A percentile compares a stretch with the other conserved stretches of the same genome.
phyloP scores from a whole-genome alignment of 2,888 invertebrate species.

The Helicoverpa assulta region DNA sequence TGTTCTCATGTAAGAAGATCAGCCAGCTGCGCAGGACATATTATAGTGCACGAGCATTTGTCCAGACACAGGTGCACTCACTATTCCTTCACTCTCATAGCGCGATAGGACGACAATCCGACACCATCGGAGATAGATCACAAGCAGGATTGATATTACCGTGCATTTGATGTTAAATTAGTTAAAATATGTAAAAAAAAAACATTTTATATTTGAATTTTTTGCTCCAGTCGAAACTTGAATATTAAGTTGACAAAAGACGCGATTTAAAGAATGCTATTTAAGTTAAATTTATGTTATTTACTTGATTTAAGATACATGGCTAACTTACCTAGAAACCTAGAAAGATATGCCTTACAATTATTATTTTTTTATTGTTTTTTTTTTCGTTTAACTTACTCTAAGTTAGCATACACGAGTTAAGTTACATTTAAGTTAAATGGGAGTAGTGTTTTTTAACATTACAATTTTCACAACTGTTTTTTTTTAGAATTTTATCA shows the following conservation, averaged over 20 bases:
- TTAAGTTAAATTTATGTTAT: slow-evolving; percentile 16
- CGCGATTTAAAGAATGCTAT: slow-evolving; percentile 10
- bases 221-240: no score
- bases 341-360: slow-evolving; percentile 52
- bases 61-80: no score
- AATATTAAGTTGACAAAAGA: not conserved
- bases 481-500: slow-evolving; percentile 23
- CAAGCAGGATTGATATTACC: no score
- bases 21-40: no score
- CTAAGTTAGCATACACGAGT: slow-evolving; percentile 49
- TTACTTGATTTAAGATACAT: slow-evolving; percentile 27
- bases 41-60: no score
- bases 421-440: slow-evolving; percentile 27
- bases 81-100: no score
- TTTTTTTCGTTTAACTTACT: slow-evolving; percentile 47
- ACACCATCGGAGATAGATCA: no score
- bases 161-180: no score
- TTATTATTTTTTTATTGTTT: slow-evolving; percentile 45
- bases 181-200: no score
- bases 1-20: no score
- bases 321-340: slow-evolving; percentile 41
- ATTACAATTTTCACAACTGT: slow-evolving; percentile 32
- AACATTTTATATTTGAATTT: no score
- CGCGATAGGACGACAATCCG: no score
- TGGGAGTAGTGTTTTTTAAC: slow-evolving; percentile 19